phyloP scores from a whole-genome alignment of 2,888 invertebrate genomes.

The Bedellia somnulentella region DNA sequence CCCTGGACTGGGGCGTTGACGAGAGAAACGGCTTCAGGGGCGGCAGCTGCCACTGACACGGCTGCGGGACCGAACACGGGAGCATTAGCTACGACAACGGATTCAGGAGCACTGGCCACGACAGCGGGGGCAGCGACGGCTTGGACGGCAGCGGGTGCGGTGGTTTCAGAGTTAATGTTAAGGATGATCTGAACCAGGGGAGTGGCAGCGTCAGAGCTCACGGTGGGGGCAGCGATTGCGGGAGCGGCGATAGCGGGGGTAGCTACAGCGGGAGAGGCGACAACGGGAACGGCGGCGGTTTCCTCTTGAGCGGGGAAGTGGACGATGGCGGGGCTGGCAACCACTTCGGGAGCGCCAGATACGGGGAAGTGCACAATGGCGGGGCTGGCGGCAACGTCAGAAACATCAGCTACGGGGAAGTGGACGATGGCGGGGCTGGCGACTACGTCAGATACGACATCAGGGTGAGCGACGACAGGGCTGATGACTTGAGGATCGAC shows the following conservation, averaged over 20 bases:
- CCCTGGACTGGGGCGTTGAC: neutral
- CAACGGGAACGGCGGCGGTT: neutral
- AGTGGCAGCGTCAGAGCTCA: neutral
- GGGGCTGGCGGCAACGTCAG: constrained; percentile 2
- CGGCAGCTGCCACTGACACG: neutral
- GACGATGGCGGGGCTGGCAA: neutral
- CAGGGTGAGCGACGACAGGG: neutral
- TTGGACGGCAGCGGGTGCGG: neutral
- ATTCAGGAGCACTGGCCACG: neutral
- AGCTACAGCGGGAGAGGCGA: neutral
- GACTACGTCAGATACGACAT: constrained; percentile 9
- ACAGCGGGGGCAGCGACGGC: neutral
- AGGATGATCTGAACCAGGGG: neutral
- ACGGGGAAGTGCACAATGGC: constrained; percentile 3
- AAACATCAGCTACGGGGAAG: constrained; percentile 13
- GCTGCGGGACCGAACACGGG: neutral
- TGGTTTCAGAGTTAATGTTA: neutral
- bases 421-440: neutral
- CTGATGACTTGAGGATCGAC: constrained; percentile 4
- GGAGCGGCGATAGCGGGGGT: neutral
- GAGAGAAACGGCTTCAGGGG: neutral
- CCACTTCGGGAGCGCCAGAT: constrained; percentile 10
- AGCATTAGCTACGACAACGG: neutral
- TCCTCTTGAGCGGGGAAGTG: neutral
- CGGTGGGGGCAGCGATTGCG: neutral